Base-by-base conservation (phyloP, 2,113 vertebrate genomes). In the Silurus meridionalis region DNA sequence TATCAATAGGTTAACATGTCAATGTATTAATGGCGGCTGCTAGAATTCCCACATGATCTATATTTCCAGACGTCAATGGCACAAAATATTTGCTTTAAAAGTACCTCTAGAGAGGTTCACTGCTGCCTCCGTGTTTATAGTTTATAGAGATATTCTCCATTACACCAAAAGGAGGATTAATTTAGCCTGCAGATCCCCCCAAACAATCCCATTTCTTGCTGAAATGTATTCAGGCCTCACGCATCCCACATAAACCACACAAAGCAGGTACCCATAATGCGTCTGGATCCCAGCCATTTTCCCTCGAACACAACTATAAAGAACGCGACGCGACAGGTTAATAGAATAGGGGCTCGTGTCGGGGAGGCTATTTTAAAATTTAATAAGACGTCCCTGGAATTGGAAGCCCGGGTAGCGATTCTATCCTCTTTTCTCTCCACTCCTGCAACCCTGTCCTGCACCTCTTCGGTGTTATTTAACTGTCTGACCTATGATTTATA, bases 311-410 rank as follows among this genome's bases (percentile, higher is more conserved):
- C 48, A 19, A 81, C 66, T 83, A 87, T 89, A 89, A 89, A 87
- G 83, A 82, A 85, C 57, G 1, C 57, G 46, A 50, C 52, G 25
- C 4, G 80, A 87, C 79, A 85, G 83, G 83, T 84, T 85, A 87
- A 89, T 87, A 85, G 85, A 85, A 85, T 25, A 64, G 61, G 37
- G 85, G 55, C 83, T 28, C 2, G 83, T 82, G 71, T 89, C 83
- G 58, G 28, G 63, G 61, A 58, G 80, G 69, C 80, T 83, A 83
- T 87, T 89, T 89, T 89, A 85, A 85, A 87, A 85, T 89, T 77
- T 85, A 85, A 89, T 85, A 84, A 83, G 80, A 87, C 6, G 79
- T 87, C 55, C 9, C 58, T 77, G 61, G 61, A 85, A 82, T 85
- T 75, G 53, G 84, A 87, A 60, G 69, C 53, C 61, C 28, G 25